Evolutionary conservation across 2,113 vertebrate species (phyloP), one percentile per base, ranked within the genome.

Genomic region (Oncorhynchus mykiss): DNA sequence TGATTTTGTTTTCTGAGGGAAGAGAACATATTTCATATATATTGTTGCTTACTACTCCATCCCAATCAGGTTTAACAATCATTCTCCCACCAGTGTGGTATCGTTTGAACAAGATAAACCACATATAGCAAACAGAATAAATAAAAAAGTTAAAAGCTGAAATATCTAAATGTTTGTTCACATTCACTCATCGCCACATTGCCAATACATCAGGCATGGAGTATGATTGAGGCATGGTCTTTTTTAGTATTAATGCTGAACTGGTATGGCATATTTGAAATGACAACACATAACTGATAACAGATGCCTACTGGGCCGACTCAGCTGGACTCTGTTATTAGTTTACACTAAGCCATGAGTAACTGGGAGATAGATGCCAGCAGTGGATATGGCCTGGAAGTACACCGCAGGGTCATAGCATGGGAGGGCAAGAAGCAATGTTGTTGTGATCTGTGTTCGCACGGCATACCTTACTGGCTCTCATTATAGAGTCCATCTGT

Each of bases 1-100:
- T 20, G 84, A 83, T 73, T 86, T 90, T 79, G 93, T 94, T 81
- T 89, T 91, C 92, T 94, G 83, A 87, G 22, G 24, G 75, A 22
- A 79, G 74, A 74, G 67, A 22, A 20, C 22, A 72, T 22, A 20
- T 27, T 66, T 57, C 24, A 8, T 62, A 51, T n/a, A 29, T 16
- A 29, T 25, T 45, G 29, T 2, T 20, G 18, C 16, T 20, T 3
- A 68, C 18, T 8, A n/a, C 16, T 68, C 3, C 31, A 34, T 20
- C 67, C n/a, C 67, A 31, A 68, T 68, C 59, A 24, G 59, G 16
- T 62, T n/a, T n/a, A 62, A n/a, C n/a, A 22, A 54, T 54, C 3
- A 18, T 54, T 54, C 51, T 54, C 4, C 51, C 12, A 54, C 51
- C 12, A 14, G 18, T 54, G 51, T 14, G 51, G 51, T 54, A 54